Base-by-base conservation (phyloP, 2,113 vertebrate species). In the Tiliqua scincoides region DNA sequence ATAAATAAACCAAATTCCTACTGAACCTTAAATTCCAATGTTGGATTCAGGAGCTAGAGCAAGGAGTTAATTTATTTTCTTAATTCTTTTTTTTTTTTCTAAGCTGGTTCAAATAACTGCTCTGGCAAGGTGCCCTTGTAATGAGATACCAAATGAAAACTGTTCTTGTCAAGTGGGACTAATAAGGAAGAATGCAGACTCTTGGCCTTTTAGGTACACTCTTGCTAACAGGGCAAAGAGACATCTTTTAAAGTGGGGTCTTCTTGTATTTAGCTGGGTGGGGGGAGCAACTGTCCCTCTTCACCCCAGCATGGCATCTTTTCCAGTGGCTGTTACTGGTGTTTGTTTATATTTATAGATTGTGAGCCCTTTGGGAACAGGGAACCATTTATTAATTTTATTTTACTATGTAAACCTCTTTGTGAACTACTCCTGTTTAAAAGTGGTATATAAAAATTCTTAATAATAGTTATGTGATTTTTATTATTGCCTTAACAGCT, bases 11-110 rank as follows among this genome's bases (percentile, higher is more conserved):
- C 61, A 54, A 59, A 84, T 84, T 74, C 70, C 71, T 84, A 76
- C 72, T 48, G 20, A 70, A 14, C 76, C 52, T 43, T 48, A 73
- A 43, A 43, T 82, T 21, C 73, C 84, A 78, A 52, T 78, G 78
- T 78, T 59, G 57, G 32, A 35, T 48, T 75, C 79, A 68, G 61
- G 79, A 82, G 79, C 79, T 73, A 59, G 68, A 89, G 59, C 59
- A 85, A 40, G 27, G 30, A 59, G 54, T 78, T 54, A 32, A 71
- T 27, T 80, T 71, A 76, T 52, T 73, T 12, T 14, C 59, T 20
- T 82, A 23, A 2, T 1, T 71, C 48, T 82, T 20, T 21, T 0
- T 2, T 6, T 2, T 54, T 20, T 21, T 0, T 2, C 5, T 2
- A 54, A 5, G 35, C 18, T 71, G 6, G 14, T 61, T 35, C 87